Evolutionary conservation across 2,797 vertebrate species (phyloP).

Genomic region (Arnoldichthys spilopterus): DNA sequence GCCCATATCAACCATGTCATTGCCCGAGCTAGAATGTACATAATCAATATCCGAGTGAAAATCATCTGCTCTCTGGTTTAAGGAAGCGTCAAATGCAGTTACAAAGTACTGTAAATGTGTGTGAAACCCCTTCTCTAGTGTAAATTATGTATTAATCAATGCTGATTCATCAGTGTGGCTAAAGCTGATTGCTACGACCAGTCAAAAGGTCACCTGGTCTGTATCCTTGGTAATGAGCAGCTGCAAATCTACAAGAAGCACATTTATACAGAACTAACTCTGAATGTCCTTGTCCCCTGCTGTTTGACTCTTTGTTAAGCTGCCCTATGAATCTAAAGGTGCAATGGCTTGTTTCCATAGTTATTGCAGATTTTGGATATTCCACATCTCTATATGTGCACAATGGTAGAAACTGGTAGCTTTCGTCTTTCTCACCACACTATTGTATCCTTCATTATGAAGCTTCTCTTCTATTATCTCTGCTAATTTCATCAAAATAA

Average conservation of each 20-base stretch:
- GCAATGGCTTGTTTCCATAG: not conserved
- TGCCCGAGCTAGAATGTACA: no score
- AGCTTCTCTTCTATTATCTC: not conserved
- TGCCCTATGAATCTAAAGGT: not conserved
- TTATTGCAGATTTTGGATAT: not conserved
- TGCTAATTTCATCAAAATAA: slow-evolving; percentile 17
- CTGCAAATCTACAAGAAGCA: slow-evolving; percentile 43
- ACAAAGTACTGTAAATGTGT: not conserved
- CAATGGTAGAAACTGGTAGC: not conserved
- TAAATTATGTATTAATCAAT: slow-evolving; percentile 11
- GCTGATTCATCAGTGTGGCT: slow-evolving; percentile 41
- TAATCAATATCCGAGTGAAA: no score
- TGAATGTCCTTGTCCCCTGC: not conserved
- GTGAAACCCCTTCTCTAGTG: not conserved
- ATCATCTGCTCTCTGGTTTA: no score
- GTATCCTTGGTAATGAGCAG: slow-evolving; percentile 34
- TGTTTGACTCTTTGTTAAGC: not conserved
- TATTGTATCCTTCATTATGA: not conserved
- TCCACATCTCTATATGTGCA: not conserved
- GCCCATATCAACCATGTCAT: no score
- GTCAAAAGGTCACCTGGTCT: slow-evolving; percentile 46
- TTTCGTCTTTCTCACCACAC: no score
- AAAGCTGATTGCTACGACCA: slow-evolving; percentile 29
- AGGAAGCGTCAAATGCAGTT: not conserved
- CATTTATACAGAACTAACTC: slow-evolving; percentile 28